These are phyloP conservation scores for Procambarus clarkii DNA, from an alignment of 1,140 invertebrate species.

Conservation along the genomic window DNA sequence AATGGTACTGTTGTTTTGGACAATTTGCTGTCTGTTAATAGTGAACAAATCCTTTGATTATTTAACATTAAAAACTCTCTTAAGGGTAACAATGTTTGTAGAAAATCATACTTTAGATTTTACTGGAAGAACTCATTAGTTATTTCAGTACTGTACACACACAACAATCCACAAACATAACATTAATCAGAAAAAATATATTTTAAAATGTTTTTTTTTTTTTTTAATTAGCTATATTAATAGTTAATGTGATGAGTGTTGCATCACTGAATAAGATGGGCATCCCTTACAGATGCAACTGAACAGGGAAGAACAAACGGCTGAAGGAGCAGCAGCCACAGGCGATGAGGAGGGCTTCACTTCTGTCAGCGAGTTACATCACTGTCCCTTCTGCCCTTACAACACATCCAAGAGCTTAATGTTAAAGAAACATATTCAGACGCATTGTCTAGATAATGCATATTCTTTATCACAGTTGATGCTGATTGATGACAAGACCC, in stretches of 20 bases:
- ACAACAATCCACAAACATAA: neutral
- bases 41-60: neutral
- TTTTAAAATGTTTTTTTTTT: neutral
- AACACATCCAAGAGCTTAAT: neutral
- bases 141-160: neutral
- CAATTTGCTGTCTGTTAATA: neutral
- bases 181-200: neutral
- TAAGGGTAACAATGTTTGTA: neutral
- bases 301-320: neutral
- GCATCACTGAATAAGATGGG: constrained; percentile 2
- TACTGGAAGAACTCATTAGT: neutral
- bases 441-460: neutral
- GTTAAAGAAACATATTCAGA: neutral
- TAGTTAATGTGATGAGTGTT: neutral
- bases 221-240: neutral
- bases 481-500: neutral
- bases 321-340: neutral
- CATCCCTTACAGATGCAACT: constrained; percentile 10
- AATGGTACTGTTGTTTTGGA: neutral
- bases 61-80: neutral
- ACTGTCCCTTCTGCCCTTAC: neutral
- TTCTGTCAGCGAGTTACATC: neutral
- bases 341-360: neutral
- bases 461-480: neutral
- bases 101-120: neutral